Evolutionary conservation across 2,888 invertebrate species (phyloP), one percentile per base, ranked within the genome.

Genomic region (Dinocampus coccinellae): DNA sequence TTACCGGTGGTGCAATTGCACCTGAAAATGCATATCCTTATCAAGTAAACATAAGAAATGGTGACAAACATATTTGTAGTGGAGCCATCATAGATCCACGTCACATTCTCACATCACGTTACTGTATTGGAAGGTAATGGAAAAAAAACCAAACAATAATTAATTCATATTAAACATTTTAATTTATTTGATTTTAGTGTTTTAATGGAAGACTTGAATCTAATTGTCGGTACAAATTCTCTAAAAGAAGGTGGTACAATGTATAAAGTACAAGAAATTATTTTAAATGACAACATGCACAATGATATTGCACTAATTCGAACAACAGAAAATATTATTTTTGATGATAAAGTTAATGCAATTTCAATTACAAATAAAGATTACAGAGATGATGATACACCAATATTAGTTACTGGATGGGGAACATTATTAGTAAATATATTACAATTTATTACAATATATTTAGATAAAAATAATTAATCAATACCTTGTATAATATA

Each of bases 261-360:
- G 0, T 76, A 79, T 39, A 47, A 72, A 6, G 71, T 74, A 2
- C 74, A 76, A 6, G 42, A 67, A 2, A n/a, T 76, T n/a, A 22
- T 66, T 3, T 63, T 72, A 3, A 81, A 85, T 24, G 0, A 64
- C 0, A n/a, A 36, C 1, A 83, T 68, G 60, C 0, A 34, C 1
- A 80, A 85, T 55, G 85, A 85, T 39, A 60, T 85, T 3, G 85
- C 79, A 3, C 61, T 85, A 10, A 70, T 84, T 55, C 80, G 78
- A 29, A 71, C 84, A 3, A 53, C 64, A 2, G 65, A 33, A 4
- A 72, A 78, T 26, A 79, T 85, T 6, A 65, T 34, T 1, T 82
- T 78, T 57, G 79, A 58, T 24, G 68, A 74, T 0, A 75, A 74
- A 36, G 77, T 85, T 6, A 67, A 81, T 26, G 73, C 81, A 0